Percentiles rank a stretch among this genome's conserved stretches.
Conservation (phyloP, 2,888 invertebrate genomes). For the Rutpela maculata region DNA sequence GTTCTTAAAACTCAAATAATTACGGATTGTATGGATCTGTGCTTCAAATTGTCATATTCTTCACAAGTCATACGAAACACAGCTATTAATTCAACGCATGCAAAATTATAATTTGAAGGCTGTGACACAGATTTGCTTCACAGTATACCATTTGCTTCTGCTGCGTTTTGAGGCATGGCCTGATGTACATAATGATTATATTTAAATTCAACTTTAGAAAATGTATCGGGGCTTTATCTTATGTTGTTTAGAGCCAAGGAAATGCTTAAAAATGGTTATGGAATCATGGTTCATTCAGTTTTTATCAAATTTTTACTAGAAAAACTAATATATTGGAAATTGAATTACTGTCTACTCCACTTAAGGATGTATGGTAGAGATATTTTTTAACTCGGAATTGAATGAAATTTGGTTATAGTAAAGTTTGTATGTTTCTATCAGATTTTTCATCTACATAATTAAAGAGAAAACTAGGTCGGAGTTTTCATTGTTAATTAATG, state of each 20-base stretch:
- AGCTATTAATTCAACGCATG: not conserved
- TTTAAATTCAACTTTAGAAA: not conserved
- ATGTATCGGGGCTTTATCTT: not conserved
- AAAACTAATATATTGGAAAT: no score
- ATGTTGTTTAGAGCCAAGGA: not conserved
- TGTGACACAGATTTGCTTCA: not conserved
- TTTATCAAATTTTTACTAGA: no score
- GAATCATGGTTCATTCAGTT: no score
- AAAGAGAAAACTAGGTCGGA: no score
- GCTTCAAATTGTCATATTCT: not conserved
- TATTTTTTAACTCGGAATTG: no score
- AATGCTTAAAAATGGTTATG: not conserved
- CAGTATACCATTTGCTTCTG: not conserved
- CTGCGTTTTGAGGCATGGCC: conserved; percentile 1
- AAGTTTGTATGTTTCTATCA: no score
- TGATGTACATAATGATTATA: conserved; percentile 3
- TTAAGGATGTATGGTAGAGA: no score
- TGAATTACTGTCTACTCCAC: no score
- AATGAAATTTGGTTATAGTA: no score
- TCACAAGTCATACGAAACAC: not conserved
- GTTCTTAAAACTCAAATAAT: not conserved
- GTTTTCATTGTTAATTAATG: no score
- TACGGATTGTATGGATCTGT: not conserved
- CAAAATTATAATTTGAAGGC: not conserved
- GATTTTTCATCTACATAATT: no score